Conservation (phyloP, 2,797 vertebrate genomes). For the Clarias fuscus region DNA sequence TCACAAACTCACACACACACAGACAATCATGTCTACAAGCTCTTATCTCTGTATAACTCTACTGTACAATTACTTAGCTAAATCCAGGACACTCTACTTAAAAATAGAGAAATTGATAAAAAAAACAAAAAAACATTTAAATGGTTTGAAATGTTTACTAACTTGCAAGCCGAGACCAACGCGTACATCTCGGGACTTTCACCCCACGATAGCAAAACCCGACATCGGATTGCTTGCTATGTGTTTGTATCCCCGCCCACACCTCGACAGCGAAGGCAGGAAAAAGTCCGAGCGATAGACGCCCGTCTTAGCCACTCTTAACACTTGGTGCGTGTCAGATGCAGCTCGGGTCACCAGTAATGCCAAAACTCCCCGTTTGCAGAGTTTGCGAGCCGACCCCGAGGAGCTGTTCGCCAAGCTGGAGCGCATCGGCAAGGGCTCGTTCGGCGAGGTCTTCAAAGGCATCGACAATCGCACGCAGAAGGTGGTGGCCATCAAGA, state of each 20-base stretch:
- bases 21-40: not conserved
- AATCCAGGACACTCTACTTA: not conserved
- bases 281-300: not conserved
- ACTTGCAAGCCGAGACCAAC: not conserved
- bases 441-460: conserved; percentile 98
- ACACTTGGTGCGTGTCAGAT: no score
- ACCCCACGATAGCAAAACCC: no score
- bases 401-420: conserved; percentile 97
- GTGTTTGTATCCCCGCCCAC: not conserved
- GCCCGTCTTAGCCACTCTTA: no score
- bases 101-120: not conserved
- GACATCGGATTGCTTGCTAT: not conserved
- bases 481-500: conserved; percentile 98
- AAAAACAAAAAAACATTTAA: not conserved
- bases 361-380: not conserved
- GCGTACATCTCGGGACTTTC: not conserved
- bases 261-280: not conserved
- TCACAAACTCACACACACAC: not conserved
- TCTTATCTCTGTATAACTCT: not conserved
- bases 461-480: conserved; percentile 98
- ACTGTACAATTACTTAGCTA: not conserved
- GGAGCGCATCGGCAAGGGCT: conserved; percentile 96
- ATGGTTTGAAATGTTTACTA: not conserved
- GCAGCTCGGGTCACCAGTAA: not conserved
- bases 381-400: conserved; percentile 75